These are phyloP conservation scores for Peromyscus maniculatus DNA, from an alignment of 2,113 vertebrate genomes.

Conservation along the genomic window DNA sequence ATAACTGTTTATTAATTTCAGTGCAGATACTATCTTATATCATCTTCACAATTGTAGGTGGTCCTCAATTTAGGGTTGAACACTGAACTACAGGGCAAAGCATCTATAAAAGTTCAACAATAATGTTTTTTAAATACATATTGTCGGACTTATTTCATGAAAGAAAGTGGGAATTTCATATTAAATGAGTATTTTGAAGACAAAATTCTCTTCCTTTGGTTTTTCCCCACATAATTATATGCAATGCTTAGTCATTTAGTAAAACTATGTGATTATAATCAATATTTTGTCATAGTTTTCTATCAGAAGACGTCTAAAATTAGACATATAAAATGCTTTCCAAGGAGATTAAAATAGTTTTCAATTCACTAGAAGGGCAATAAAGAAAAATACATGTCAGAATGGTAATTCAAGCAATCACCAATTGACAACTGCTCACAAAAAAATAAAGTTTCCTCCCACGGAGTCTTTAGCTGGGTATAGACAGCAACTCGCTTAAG, in stretches of 20 bases:
- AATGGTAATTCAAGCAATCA: not conserved
- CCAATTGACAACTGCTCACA: not conserved
- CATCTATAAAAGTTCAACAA: not conserved
- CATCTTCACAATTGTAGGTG: not conserved
- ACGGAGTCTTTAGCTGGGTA: not conserved
- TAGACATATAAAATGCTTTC: not conserved
- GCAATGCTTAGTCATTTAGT: not conserved
- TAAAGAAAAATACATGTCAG: not conserved
- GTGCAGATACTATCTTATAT: not conserved
- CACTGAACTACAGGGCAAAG: not conserved
- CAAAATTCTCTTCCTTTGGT: not conserved
- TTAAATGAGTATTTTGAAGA: not conserved
- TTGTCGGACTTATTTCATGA: not conserved
- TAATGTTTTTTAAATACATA: not conserved
- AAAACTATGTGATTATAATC: not conserved
- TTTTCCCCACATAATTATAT: not conserved
- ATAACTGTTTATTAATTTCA: not conserved
- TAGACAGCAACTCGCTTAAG: not conserved
- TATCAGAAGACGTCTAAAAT: not conserved
- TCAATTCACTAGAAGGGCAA: not conserved
- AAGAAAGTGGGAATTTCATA: not conserved
- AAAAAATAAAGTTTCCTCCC: not conserved
- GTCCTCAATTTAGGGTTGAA: not conserved
- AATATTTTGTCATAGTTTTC: not conserved
- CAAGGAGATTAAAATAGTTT: not conserved